Conservation (phyloP, 2,888 invertebrate species). For the Idaea aversata region DNA sequence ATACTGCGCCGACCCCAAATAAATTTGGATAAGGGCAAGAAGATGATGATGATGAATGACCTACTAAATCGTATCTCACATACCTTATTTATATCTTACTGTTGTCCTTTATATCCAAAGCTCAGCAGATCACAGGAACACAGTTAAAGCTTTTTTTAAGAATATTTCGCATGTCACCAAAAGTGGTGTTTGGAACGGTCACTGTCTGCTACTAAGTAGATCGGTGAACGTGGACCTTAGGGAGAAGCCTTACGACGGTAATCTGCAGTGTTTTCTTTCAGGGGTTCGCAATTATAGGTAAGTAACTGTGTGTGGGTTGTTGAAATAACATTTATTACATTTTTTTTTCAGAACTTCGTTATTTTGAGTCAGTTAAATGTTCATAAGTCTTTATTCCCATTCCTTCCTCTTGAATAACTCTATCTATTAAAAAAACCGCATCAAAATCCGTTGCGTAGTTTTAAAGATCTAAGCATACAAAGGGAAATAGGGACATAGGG, state of each 20-base stretch:
- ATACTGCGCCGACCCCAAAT: no score
- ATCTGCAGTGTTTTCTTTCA: conserved; percentile 64
- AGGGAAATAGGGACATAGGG: no score
- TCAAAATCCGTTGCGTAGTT: no score
- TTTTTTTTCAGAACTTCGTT: no score
- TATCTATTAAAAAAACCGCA: no score
- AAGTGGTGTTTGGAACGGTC: conserved; percentile 39
- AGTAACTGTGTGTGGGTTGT: neutral
- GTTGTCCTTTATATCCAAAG: neutral
- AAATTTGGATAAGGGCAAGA: no score
- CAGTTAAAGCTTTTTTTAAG: conserved; percentile 10
- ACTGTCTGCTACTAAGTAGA: conserved; percentile 50
- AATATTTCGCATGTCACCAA: conserved; percentile 14
- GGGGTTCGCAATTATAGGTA: conserved; percentile 45
- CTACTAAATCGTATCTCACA: neutral
- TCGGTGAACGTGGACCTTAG: conserved; percentile 45
- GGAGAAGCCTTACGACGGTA: conserved; percentile 63
- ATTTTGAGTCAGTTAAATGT: no score
- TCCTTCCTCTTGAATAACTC: no score
- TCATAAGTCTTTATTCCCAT: no score
- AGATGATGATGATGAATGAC: neutral
- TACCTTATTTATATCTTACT: neutral
- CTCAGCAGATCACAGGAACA: neutral
- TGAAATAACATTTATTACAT: neutral
- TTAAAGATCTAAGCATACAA: no score